A percentile compares a stretch with the other conserved stretches of the same genome.
Conservation (phyloP, 2,888 invertebrate genomes). For the Acleris literana region DNA sequence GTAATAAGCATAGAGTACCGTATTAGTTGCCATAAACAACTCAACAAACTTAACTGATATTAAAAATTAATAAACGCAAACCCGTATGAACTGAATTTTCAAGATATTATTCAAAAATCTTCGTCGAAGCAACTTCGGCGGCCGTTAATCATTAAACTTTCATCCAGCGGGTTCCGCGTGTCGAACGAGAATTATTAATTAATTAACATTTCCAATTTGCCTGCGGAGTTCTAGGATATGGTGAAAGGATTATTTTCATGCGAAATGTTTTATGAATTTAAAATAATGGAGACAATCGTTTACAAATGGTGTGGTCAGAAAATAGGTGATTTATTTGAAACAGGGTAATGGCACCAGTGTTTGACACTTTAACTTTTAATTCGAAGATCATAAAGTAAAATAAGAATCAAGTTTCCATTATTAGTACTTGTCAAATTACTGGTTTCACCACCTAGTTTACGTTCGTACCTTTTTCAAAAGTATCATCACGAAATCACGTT, state of each 20-base stretch:
- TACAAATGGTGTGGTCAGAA: no score
- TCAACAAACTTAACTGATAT: conserved; percentile 15
- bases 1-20: not conserved
- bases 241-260: not conserved
- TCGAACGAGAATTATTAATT: conserved; percentile 20
- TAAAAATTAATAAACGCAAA: conserved; percentile 23
- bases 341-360: no score
- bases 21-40: not conserved
- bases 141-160: conserved; percentile 26
- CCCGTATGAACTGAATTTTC: conserved; percentile 19
- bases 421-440: no score
- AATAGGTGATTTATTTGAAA: no score
- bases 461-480: no score
- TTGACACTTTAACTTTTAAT: no score
- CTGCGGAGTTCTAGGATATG: conserved; percentile 6
- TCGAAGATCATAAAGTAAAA: no score
- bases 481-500: no score
- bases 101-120: conserved; percentile 22
- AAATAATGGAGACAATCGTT: no score
- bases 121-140: conserved; percentile 6
- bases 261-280: no score
- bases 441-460: no score
- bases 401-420: no score
- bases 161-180: conserved; percentile 8
- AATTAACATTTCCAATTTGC: conserved; percentile 25